These are phyloP conservation scores for Brachycybe producta DNA, from an alignment of 2,888 invertebrate species.

Conservation along the genomic window DNA sequence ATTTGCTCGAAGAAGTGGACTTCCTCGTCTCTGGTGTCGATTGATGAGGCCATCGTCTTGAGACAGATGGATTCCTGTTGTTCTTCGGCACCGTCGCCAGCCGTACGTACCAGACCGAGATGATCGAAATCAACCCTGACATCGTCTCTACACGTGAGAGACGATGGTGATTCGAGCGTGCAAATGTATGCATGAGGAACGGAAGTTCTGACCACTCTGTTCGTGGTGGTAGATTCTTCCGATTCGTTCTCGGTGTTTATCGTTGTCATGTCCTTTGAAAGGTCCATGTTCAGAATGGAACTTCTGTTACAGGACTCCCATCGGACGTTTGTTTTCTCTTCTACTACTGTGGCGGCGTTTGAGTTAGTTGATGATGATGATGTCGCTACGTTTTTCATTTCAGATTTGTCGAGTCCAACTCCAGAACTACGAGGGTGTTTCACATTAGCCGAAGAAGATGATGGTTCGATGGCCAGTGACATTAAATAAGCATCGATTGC, in stretches of 20 bases:
- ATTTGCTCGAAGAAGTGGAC: neutral
- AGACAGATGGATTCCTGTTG: neutral
- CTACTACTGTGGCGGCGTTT: no score
- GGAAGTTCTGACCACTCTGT: no score
- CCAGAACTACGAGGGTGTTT: no score
- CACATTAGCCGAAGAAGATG: neutral
- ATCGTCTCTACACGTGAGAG: neutral
- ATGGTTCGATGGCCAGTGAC: conserved; percentile 4
- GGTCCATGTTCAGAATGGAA: neutral
- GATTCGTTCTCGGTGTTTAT: no score
- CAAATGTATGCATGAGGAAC: no score
- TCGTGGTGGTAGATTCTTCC: no score
- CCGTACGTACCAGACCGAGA: conserved; percentile 4
- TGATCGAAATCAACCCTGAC: neutral
- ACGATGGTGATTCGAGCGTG: conserved; percentile 3
- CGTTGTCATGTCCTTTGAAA: neutral
- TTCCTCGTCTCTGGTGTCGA: neutral
- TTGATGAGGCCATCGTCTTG: neutral
- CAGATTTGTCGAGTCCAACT: no score
- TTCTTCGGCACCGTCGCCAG: conserved; percentile 4
- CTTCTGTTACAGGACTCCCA: conserved; percentile 7
- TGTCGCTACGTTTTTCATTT: no score
- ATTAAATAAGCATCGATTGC: conserved; percentile 17
- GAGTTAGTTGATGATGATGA: no score
- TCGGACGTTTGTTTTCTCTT: no score